Percentiles rank a stretch among this genome's conserved stretches.
phyloP scores from a whole-genome alignment of 2,113 vertebrate species.

The Aleadryas rufinucha region DNA sequence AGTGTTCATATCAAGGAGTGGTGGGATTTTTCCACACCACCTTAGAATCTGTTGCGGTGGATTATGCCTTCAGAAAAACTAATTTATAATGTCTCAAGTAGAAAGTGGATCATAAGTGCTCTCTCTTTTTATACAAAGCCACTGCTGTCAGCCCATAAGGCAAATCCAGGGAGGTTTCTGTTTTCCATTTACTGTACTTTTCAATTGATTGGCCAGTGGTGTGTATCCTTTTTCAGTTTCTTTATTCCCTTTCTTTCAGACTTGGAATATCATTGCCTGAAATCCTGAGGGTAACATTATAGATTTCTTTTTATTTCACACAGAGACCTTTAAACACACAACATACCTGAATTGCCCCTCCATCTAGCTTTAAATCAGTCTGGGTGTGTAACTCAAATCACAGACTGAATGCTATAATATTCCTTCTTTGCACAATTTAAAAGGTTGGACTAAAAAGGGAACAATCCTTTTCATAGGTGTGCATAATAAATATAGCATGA shows the following conservation, averaged over 20 bases:
- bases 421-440: slow-evolving; percentile 3
- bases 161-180: slow-evolving; percentile 52
- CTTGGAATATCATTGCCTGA: slow-evolving; percentile 39
- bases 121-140: slow-evolving; percentile 21
- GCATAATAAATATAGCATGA: background rate
- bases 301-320: slow-evolving; percentile 47
- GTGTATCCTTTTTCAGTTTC: slow-evolving; percentile 43
- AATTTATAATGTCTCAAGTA: slow-evolving; percentile 10
- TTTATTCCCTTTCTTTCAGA: slow-evolving; percentile 41
- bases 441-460: background rate
- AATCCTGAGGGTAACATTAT: slow-evolving; percentile 43
- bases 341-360: background rate
- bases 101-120: slow-evolving; percentile 7
- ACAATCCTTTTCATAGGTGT: background rate
- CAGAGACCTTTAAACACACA: slow-evolving; percentile 24
- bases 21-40: background rate
- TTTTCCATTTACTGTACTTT: slow-evolving; percentile 41
- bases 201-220: slow-evolving; percentile 49
- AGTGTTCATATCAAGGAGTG: background rate
- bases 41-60: background rate
- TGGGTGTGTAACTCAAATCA: background rate
- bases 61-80: slow-evolving; percentile 17
- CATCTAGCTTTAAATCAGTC: background rate
- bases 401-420: background rate
- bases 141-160: slow-evolving; percentile 1